A percentile compares a stretch with the other conserved stretches of the same genome.
phyloP scores from a whole-genome alignment of 2,888 invertebrate species.

The Charanyca ferruginea region DNA sequence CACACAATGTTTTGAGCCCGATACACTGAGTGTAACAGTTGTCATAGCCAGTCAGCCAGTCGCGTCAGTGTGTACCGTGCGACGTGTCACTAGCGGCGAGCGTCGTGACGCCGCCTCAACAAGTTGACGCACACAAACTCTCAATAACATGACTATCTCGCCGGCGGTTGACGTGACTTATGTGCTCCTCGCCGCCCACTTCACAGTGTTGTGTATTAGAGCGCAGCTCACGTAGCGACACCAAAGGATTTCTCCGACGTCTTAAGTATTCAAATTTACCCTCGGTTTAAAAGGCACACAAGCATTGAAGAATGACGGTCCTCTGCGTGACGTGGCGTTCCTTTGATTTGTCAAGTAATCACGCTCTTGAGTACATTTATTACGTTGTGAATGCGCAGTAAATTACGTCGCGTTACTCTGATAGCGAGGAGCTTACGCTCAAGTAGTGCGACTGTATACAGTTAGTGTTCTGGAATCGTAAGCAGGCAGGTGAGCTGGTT shows the following conservation, averaged over 20 bases:
- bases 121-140: too few species aligned
- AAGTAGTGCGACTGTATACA: neutral
- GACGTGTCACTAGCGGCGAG: too few species aligned
- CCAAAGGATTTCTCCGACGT: constrained; percentile 13
- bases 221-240: constrained; percentile 22
- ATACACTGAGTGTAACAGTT: too few species aligned
- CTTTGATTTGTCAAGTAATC: constrained; percentile 29
- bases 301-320: constrained; percentile 1
- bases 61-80: too few species aligned
- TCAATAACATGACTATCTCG: too few species aligned
- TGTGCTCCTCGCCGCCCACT: neutral
- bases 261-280: constrained; percentile 27
- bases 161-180: too few species aligned
- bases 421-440: neutral
- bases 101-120: too few species aligned
- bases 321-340: constrained; percentile 1
- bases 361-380: neutral
- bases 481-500: too few species aligned
- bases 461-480: too few species aligned
- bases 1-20: too few species aligned
- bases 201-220: neutral
- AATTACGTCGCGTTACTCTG: neutral
- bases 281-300: constrained; percentile 11
- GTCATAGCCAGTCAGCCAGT: too few species aligned
- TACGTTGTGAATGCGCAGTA: neutral